Evolutionary conservation across 2,888 invertebrate genomes (phyloP).

Genomic region (Ditylenchus weischeri): DNA sequence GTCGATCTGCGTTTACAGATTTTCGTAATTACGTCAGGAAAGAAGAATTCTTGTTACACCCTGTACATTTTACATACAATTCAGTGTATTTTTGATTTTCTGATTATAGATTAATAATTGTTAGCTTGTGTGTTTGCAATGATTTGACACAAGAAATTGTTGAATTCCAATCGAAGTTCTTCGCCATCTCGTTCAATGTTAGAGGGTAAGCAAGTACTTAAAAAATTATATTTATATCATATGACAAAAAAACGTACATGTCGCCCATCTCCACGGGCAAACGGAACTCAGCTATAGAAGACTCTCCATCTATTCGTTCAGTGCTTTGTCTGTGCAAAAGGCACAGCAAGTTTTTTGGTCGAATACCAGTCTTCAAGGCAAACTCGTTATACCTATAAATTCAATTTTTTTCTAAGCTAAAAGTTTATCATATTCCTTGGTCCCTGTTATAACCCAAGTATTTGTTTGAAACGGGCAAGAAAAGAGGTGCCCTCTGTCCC

Average conservation of each 20-base stretch:
- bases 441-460: too few species aligned
- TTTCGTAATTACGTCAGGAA: too few species aligned
- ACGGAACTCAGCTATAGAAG: conserved; percentile 55
- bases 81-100: too few species aligned
- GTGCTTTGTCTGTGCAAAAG: conserved; percentile 30
- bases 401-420: too few species aligned
- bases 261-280: conserved; percentile 39
- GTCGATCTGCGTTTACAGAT: too few species aligned
- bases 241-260: conserved; percentile 17
- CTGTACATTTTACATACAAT: too few species aligned
- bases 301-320: conserved; percentile 59
- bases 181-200: conserved; percentile 44
- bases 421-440: too few species aligned
- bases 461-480: too few species aligned
- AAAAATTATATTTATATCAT: too few species aligned
- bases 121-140: conserved; percentile 20
- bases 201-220: conserved; percentile 23
- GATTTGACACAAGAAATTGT: conserved; percentile 37
- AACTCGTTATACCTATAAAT: conserved; percentile 43
- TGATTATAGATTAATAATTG: too few species aligned
- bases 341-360: conserved; percentile 17
- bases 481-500: too few species aligned
- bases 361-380: conserved; percentile 37
- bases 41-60: too few species aligned
- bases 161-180: conserved; percentile 38